phyloP scores from a whole-genome alignment of 2,888 invertebrate genomes.

The Listrodromus nycthemerus region DNA sequence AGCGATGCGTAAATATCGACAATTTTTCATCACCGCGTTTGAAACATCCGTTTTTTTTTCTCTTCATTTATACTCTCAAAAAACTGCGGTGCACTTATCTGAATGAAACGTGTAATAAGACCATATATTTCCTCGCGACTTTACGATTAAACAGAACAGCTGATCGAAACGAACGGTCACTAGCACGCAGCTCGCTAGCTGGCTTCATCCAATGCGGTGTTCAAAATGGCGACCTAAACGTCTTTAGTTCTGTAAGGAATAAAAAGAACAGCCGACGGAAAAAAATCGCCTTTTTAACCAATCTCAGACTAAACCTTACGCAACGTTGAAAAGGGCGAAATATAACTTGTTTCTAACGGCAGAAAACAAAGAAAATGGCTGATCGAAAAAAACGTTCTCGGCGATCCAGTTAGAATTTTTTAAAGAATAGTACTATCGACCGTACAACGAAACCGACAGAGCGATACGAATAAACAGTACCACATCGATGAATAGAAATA shows the following conservation, averaged over 20 bases:
- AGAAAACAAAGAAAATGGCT: neutral
- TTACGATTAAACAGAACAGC: neutral
- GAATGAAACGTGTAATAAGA: neutral
- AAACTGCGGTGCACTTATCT: neutral
- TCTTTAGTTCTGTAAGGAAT: neutral
- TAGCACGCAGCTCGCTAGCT: neutral
- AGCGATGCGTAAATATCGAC: neutral
- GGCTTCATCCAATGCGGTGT: neutral
- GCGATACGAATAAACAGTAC: too few species aligned
- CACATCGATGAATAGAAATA: too few species aligned
- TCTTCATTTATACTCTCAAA: neutral
- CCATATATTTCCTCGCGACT: neutral
- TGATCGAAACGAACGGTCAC: neutral
- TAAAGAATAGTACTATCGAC: too few species aligned
- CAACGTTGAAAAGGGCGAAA: neutral
- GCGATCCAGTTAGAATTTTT: too few species aligned
- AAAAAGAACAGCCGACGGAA: neutral
- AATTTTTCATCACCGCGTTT: neutral
- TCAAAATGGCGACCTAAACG: neutral
- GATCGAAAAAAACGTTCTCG: neutral
- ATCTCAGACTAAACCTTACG: neutral
- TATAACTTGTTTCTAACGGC: neutral
- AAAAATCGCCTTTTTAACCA: neutral
- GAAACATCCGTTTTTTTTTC: neutral
- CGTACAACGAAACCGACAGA: too few species aligned